Conservation (phyloP, 1,140 invertebrate species). For the Brachionus paranguensis region DNA sequence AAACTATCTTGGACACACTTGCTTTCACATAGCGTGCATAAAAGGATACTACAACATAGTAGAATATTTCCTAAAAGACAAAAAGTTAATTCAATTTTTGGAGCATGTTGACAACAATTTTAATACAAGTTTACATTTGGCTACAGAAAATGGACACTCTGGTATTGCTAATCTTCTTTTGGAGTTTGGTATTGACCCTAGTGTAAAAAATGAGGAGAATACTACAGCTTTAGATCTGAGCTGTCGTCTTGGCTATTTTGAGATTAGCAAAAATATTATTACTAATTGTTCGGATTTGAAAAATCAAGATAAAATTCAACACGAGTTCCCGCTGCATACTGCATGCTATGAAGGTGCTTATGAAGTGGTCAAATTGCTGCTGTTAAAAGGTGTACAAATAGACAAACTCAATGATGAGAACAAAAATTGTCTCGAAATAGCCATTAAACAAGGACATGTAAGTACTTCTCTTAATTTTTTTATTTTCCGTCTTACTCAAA, state of each 20-base stretch:
- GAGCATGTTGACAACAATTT: slow-evolving; percentile 24
- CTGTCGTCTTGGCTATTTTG: slow-evolving; percentile 28
- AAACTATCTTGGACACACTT: slow-evolving; percentile 20
- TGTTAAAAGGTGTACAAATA: slow-evolving; percentile 2
- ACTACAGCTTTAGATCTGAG: slow-evolving; percentile 32
- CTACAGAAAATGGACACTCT: slow-evolving; percentile 25
- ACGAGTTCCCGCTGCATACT: slow-evolving; percentile 28
- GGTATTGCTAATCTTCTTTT: slow-evolving; percentile 7
- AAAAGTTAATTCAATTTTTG: slow-evolving; percentile 4
- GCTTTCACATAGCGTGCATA: slow-evolving; percentile 32
- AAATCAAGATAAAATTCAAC: neutral
- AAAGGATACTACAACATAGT: slow-evolving; percentile 27
- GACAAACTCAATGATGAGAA: slow-evolving; percentile 15
- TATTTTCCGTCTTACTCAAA: too few species aligned
- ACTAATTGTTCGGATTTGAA: neutral
- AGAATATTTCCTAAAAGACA: slow-evolving; percentile 37
- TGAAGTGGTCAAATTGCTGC: slow-evolving; percentile 28
- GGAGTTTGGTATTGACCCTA: slow-evolving; percentile 5
- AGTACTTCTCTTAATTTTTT: neutral
- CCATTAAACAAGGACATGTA: slow-evolving; percentile 34
- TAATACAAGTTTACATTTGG: slow-evolving; percentile 37
- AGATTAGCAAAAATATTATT: slow-evolving; percentile 37
- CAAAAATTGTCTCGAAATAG: slow-evolving; percentile 37
- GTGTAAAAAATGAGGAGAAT: slow-evolving; percentile 24
- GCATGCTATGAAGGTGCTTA: slow-evolving; percentile 25